Conservation (phyloP, 2,797 vertebrate genomes). For the Mus spretus region DNA sequence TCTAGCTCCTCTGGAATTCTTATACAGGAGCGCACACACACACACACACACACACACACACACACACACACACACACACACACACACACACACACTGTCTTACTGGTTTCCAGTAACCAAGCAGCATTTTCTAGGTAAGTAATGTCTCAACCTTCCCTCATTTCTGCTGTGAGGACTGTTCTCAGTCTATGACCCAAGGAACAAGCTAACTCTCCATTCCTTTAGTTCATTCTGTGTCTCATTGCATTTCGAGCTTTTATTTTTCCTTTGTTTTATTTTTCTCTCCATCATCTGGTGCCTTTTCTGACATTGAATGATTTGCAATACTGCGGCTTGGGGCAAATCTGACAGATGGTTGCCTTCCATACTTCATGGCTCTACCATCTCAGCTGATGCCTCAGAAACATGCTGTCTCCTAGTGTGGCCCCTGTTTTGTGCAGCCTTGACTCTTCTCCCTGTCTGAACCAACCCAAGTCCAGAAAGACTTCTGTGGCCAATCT, state of each 20-base stretch:
- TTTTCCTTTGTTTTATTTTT: constrained; percentile 10
- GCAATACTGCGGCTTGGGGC: background rate
- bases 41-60: too few species aligned
- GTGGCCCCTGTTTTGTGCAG: background rate
- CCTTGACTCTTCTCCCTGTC: background rate
- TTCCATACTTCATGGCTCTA: background rate
- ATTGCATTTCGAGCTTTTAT: background rate
- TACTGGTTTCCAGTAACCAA: background rate
- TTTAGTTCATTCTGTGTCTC: background rate
- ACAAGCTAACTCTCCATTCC: background rate
- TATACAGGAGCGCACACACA: background rate
- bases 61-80: background rate
- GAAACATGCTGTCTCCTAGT: background rate
- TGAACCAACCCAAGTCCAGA: background rate
- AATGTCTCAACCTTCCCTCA: background rate
- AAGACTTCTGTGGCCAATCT: background rate
- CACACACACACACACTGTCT: background rate
- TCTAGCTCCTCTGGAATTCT: background rate
- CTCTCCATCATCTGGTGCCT: background rate
- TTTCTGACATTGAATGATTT: background rate
- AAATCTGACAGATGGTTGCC: background rate
- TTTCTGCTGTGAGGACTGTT: background rate
- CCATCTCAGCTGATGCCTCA: background rate
- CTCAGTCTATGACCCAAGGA: background rate
- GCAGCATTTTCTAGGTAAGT: background rate